These are phyloP conservation scores for Orthonevra nobilis DNA, from an alignment of 2,888 invertebrate genomes.

Conservation along the genomic window DNA sequence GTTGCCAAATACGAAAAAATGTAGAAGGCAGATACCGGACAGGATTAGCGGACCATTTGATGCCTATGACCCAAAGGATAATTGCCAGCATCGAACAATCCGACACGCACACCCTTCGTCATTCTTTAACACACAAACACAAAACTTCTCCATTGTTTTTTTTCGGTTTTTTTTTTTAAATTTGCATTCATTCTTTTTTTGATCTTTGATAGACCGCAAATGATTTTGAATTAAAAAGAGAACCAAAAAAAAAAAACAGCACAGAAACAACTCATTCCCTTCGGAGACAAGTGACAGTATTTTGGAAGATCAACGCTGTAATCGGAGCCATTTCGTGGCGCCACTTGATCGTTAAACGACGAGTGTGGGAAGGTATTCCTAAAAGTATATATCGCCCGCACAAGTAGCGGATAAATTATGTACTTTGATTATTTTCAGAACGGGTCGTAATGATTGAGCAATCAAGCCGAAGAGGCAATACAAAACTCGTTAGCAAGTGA, in stretches of 20 bases:
- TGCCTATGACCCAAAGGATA: conserved; percentile 60
- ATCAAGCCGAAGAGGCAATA: conserved; percentile 14
- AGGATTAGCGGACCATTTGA: conserved; percentile 54
- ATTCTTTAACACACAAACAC: background rate
- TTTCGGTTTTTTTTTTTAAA: too few relatives aligned
- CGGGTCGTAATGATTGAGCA: conserved; percentile 39
- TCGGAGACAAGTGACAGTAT: conserved; percentile 26
- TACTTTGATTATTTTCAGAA: conserved; percentile 26
- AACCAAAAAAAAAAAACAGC: too few relatives aligned
- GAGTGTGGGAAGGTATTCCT: conserved; percentile 2
- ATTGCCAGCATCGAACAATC: conserved; percentile 50
- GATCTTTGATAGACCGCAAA: conserved; percentile 17
- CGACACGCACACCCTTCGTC: conserved; percentile 48
- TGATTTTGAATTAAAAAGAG: background rate
- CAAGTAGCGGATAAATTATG: conserved; percentile 39
- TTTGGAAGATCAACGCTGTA: conserved; percentile 4
- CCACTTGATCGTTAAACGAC: conserved; percentile 31
- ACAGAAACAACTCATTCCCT: too few relatives aligned
- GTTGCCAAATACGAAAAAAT: conserved; percentile 37
- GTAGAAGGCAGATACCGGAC: conserved; percentile 21
- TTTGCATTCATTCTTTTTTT: conserved; percentile 10
- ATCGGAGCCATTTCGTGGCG: conserved; percentile 30
- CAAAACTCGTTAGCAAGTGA: conserved; percentile 46
- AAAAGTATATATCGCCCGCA: too few relatives aligned
- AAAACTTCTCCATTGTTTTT: background rate